Conservation (phyloP, 2,888 invertebrate species). For the Sarcophaga caerulescens region DNA sequence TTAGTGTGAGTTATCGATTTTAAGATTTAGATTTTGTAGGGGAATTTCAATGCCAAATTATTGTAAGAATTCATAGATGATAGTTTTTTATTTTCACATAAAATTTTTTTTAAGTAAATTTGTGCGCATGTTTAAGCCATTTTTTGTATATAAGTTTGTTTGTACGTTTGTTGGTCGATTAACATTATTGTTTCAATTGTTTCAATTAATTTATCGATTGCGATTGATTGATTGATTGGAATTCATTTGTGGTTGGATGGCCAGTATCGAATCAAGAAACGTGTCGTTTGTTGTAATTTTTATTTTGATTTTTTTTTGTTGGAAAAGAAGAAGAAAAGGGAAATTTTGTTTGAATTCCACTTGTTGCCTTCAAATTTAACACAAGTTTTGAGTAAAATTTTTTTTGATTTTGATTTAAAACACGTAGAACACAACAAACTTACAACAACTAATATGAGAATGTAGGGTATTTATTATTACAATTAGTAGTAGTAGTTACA, state of each 20-base stretch:
- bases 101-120: constrained; percentile 31
- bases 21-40: not conserved
- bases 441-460: constrained; percentile 56
- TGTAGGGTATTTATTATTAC: constrained; percentile 44
- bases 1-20: constrained; percentile 12
- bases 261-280: constrained; percentile 48
- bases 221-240: constrained; percentile 22
- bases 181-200: constrained; percentile 29
- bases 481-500: constrained; percentile 26
- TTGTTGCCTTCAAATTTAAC: constrained; percentile 16
- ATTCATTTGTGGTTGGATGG: constrained; percentile 29
- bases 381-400: constrained; percentile 12
- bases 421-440: constrained; percentile 66
- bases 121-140: constrained; percentile 2
- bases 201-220: constrained; percentile 26
- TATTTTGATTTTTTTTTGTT: not conserved
- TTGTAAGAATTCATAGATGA: constrained; percentile 51
- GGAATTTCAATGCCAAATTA: constrained; percentile 10
- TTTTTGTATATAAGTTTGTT: constrained; percentile 15
- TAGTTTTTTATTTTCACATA: constrained; percentile 46
- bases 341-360: constrained; percentile 63
- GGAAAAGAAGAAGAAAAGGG: constrained; percentile 51
- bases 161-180: constrained; percentile 40
- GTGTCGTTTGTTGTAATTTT: constrained; percentile 21
- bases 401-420: constrained; percentile 35